These are phyloP conservation scores for Lophochroa leadbeateri DNA, from an alignment of 2,113 vertebrate species.

Conservation along the genomic window DNA sequence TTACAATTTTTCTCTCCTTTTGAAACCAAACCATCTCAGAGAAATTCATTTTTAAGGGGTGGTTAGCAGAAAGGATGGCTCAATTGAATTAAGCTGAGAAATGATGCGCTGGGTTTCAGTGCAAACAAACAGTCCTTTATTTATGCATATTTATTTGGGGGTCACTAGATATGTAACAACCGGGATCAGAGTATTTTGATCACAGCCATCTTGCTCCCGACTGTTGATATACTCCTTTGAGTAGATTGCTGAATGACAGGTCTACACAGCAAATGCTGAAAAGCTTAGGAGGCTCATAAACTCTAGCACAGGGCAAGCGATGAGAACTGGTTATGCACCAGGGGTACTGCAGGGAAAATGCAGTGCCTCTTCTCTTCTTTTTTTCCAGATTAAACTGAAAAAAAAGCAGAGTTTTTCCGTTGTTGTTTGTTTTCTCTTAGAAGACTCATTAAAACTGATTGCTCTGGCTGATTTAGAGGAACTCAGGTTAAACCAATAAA, in stretches of 20 bases:
- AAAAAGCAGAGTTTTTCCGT: not conserved
- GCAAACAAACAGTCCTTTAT: not conserved
- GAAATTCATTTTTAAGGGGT: not conserved
- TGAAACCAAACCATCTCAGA: not conserved
- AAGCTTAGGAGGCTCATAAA: not conserved
- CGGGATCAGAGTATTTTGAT: not conserved
- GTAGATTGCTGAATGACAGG: not conserved
- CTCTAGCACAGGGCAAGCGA: not conserved
- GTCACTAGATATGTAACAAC: not conserved
- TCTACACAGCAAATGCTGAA: not conserved
- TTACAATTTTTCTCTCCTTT: not conserved
- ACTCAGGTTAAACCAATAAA: slow-evolving; percentile 57
- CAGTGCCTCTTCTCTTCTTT: not conserved
- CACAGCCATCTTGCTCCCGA: accelerated
- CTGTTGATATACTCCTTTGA: not conserved
- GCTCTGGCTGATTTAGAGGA: slow-evolving; percentile 54
- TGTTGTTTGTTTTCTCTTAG: slow-evolving; percentile 38
- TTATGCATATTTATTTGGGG: not conserved
- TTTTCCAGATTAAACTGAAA: not conserved
- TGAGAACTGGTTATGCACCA: not conserved
- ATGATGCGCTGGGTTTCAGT: not conserved
- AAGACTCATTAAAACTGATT: slow-evolving; percentile 51
- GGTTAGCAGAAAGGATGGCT: not conserved
- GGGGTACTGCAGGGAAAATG: not conserved
- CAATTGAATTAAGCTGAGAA: not conserved